A percentile compares a stretch with the other conserved stretches of the same genome.
These are phyloP conservation scores for Temnopleurus reevesii DNA, from an alignment of 53 echinoderm and acorn worm genomes.

Conservation along the genomic window DNA sequence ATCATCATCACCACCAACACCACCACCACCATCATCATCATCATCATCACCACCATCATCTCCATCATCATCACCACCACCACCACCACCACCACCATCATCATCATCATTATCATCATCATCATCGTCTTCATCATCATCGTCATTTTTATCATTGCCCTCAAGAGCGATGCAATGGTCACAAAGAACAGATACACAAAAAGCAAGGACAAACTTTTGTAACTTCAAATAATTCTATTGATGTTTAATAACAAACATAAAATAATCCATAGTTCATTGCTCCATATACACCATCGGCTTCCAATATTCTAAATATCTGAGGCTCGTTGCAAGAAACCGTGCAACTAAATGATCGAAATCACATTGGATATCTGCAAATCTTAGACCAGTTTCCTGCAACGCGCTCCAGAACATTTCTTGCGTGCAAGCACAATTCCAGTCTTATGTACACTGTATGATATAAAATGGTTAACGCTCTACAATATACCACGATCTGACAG, in stretches of 20 bases:
- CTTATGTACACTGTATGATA: constrained; percentile 18
- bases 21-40: background rate
- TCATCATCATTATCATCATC: background rate
- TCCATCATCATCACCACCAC: background rate
- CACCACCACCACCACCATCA: background rate
- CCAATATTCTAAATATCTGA: background rate
- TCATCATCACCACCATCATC: background rate
- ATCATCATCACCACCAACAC: no score
- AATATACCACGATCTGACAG: background rate
- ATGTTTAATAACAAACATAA: constrained; percentile 36
- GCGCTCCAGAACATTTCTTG: no score
- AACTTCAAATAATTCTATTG: constrained; percentile 41
- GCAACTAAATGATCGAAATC: no score
- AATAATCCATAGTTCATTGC: background rate
- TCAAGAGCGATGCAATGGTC: background rate
- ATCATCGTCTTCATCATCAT: background rate
- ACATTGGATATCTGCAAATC: no score
- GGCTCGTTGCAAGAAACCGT: background rate
- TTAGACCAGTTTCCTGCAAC: no score
- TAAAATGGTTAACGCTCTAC: background rate
- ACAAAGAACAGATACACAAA: background rate
- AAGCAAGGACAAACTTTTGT: background rate
- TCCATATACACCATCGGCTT: background rate
- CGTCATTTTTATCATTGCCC: background rate
- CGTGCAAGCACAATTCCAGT: background rate